Percentiles rank a stretch among this genome's conserved stretches.
Evolutionary conservation across 2,888 invertebrate species (phyloP).

Genomic region (Caenorhabditis wallacei): DNA sequence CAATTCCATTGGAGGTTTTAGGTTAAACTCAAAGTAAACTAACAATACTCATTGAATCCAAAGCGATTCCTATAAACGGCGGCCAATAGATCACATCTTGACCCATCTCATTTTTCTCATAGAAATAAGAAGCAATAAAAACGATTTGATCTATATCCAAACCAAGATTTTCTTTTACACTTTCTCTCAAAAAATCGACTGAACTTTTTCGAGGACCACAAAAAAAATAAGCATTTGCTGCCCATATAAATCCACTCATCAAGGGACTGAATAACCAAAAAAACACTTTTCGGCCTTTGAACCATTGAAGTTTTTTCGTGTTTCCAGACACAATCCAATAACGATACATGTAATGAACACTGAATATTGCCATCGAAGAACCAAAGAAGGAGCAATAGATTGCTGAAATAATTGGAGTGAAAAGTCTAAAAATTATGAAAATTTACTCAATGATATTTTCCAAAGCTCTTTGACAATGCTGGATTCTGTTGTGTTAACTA

Average conservation of each 20-base stretch:
- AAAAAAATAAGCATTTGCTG: conserved; percentile 16
- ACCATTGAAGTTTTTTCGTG: background rate
- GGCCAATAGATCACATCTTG: conserved; percentile 19
- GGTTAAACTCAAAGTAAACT: background rate
- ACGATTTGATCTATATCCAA: conserved; percentile 25
- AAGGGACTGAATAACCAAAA: conserved; percentile 25
- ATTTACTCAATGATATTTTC: conserved; percentile 23
- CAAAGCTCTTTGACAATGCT: conserved; percentile 11
- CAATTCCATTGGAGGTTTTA: too few species aligned
- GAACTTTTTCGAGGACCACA: conserved; percentile 26
- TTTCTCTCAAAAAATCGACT: conserved; percentile 37
- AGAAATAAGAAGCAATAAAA: conserved; percentile 48
- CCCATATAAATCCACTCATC: conserved; percentile 24
- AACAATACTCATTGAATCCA: conserved; percentile 39
- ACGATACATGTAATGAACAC: conserved; percentile 37
- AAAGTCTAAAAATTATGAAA: background rate
- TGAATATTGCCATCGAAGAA: conserved; percentile 46
- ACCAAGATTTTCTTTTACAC: conserved; percentile 16
- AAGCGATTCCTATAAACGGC: conserved; percentile 19
- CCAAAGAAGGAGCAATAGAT: conserved; percentile 47
- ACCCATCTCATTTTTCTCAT: conserved; percentile 34
- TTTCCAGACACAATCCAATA: conserved; percentile 41
- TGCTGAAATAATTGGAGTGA: conserved; percentile 3
- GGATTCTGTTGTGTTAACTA: background rate
- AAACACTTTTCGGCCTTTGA: conserved; percentile 14